phyloP scores from a whole-genome alignment of 2,888 invertebrate genomes.

The Chromoteleia sp. region DNA sequence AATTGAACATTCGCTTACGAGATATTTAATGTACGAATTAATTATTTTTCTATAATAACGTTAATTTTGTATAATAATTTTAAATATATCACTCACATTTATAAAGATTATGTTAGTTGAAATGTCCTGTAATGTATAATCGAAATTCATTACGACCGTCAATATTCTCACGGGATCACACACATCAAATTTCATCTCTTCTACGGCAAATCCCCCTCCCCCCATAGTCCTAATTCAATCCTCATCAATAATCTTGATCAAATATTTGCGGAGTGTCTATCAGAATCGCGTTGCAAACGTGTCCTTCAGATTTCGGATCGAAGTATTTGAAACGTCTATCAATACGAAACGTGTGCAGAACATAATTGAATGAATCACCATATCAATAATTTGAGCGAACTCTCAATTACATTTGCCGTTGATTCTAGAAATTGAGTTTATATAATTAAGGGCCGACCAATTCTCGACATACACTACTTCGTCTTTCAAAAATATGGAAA shows the following conservation, averaged over 20 bases:
- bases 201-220: constrained; percentile 15
- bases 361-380: constrained; percentile 66
- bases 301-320: constrained; percentile 46
- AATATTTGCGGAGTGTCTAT: constrained; percentile 55
- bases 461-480: constrained; percentile 5
- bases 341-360: constrained; percentile 57
- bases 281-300: constrained; percentile 47
- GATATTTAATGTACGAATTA: too few species aligned
- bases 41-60: not conserved
- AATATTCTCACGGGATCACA: constrained; percentile 29
- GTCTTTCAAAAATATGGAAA: too few species aligned
- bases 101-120: constrained; percentile 2
- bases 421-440: constrained; percentile 39
- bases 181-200: constrained; percentile 33
- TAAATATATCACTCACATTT: not conserved
- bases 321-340: constrained; percentile 62
- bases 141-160: constrained; percentile 36
- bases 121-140: constrained; percentile 24
- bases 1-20: too few species aligned
- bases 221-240: constrained; percentile 44
- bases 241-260: constrained; percentile 61
- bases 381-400: constrained; percentile 61
- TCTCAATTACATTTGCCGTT: constrained; percentile 59
- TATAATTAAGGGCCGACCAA: constrained; percentile 29
- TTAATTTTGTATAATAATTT: not conserved